Base-by-base conservation (phyloP, 2,113 vertebrate species). In the Corythoichthys intestinalis region DNA sequence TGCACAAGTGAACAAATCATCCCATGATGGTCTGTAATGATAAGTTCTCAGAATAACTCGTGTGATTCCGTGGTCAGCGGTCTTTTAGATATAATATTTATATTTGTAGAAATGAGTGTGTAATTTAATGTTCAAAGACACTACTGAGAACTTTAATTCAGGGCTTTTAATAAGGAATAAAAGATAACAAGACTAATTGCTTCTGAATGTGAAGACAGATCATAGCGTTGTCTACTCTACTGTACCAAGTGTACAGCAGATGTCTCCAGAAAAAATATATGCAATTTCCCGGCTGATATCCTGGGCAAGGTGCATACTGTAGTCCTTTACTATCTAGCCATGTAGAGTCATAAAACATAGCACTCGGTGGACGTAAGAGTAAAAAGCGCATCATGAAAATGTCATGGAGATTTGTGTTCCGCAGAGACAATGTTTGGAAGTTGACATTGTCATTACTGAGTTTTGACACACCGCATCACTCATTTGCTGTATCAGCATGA, bases 91-190 rank as follows among this genome's bases (percentile, higher is more conserved):
- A 86, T 86, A 81, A 83, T 52, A 76, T 85, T 84, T 88, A 87
- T 89, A 90, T 89, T 88, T 87, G 85, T 73, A 70, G 85, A 86
- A 88, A 89, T 88, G 79, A 78, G 83, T 79, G 83, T 80, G 83
- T 88, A 84, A 91, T 91, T 92, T 89, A 90, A 91, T 81, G 90
- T 91, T 90, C 86, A 89, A 89, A 92, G 85, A 90, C 88, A 85
- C 83, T 83, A 80, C 82, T 87, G 86, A 91, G 89, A 85, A 91
- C 87, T 90, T 90, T 91, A 90, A 92, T 93, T 87, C 91, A 80
- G 81, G 77, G 66, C 57, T 73, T 81, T 86, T 91, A 92, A 90
- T 91, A 90, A 89, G 75, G 83, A 88, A 89, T 91, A 87, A 88
- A 92, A 91, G 87, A 91, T 83, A 78, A 83, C 71, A 80, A 77